phyloP scores from a whole-genome alignment of 2,113 vertebrate species.

The Crotalus tigris region DNA sequence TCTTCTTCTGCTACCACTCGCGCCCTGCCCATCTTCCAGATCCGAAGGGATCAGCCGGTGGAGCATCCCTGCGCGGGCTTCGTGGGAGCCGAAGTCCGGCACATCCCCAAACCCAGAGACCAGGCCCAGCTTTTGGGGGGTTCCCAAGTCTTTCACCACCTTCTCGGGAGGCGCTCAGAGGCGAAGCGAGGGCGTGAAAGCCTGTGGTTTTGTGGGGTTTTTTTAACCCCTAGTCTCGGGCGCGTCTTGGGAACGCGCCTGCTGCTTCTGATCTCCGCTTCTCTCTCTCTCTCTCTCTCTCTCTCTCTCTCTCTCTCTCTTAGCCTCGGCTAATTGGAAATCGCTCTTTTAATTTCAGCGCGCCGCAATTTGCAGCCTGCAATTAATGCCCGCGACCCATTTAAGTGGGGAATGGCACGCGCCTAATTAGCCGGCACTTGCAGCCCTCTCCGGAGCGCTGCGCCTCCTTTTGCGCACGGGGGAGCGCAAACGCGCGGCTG shows the following conservation, averaged over 20 bases:
- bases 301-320: too few relatives aligned
- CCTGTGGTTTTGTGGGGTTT: too few relatives aligned
- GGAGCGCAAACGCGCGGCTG: neutral
- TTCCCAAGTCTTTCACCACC: neutral
- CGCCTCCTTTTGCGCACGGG: neutral
- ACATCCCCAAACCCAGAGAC: neutral
- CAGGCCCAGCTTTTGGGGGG: too few relatives aligned
- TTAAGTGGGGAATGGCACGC: constrained; percentile 25
- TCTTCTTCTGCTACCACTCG: too few relatives aligned
- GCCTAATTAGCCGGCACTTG: constrained; percentile 47
- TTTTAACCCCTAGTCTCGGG: too few relatives aligned
- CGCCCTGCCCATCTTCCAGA: neutral
- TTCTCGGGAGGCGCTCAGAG: neutral
- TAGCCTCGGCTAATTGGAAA: neutral
- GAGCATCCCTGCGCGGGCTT: neutral
- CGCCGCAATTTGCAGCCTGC: neutral
- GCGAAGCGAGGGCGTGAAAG: neutral
- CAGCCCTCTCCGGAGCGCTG: too few relatives aligned
- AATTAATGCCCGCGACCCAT: constrained; percentile 10
- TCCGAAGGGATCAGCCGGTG: neutral
- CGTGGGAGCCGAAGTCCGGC: neutral
- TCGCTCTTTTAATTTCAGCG: neutral
- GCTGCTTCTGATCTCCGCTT: neutral
- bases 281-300: neutral
- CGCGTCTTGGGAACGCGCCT: neutral